phyloP scores from a whole-genome alignment of 2,113 vertebrate species.

The Crotalus tigris region DNA sequence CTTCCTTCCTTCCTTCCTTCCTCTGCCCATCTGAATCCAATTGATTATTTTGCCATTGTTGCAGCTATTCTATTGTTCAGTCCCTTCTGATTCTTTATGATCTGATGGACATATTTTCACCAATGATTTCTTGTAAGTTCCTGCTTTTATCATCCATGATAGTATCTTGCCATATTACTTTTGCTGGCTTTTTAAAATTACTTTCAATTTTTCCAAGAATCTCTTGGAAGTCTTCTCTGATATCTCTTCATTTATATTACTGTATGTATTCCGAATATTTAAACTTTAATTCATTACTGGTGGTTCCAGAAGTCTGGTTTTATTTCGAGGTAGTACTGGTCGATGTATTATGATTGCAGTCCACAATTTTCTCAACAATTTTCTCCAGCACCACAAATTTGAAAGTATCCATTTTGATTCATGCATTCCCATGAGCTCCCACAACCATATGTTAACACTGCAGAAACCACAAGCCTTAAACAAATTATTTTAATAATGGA shows the following conservation, averaged over 20 bases:
- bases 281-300: not conserved
- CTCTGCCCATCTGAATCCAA: no score
- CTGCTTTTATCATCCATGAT: no score
- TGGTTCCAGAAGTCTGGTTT: not conserved
- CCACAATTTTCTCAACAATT: not conserved
- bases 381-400: not conserved
- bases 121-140: no score
- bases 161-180: not conserved
- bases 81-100: no score
- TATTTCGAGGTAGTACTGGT: not conserved
- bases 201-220: not conserved
- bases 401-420: not conserved
- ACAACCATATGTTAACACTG: not conserved
- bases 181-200: not conserved
- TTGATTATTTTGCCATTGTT: no score
- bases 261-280: not conserved
- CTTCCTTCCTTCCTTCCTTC: no score
- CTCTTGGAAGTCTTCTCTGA: not conserved
- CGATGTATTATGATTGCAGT: not conserved
- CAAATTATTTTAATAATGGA: not conserved
- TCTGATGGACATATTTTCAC: no score
- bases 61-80: no score
- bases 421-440: not conserved
- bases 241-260: not conserved
- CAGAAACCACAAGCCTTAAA: not conserved